Conservation (phyloP, 2,113 vertebrate species). For the Phycodurus eques region DNA sequence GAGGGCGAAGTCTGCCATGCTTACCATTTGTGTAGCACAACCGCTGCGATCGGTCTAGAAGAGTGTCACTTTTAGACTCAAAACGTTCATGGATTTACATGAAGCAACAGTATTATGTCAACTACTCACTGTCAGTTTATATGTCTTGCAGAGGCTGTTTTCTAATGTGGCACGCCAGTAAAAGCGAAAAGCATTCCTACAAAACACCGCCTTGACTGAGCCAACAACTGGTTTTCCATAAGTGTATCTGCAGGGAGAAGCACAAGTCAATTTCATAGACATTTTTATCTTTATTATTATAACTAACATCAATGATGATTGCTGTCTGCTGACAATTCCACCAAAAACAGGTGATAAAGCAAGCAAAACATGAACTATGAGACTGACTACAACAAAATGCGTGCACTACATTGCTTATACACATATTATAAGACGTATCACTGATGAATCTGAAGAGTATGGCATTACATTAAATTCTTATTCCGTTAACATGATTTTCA, state of each 20-base stretch:
- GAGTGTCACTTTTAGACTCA: not conserved
- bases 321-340: not conserved
- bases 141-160: constrained; percentile 48
- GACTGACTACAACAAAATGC: no score
- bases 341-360: no score
- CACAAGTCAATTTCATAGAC: not conserved
- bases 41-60: constrained; percentile 67
- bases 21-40: constrained; percentile 53
- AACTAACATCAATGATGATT: not conserved
- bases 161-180: not conserved
- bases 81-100: not conserved
- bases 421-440: no score
- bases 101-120: not conserved
- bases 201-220: constrained; percentile 49
- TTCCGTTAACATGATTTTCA: no score
- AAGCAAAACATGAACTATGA: no score
- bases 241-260: constrained; percentile 62
- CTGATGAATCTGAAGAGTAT: no score
- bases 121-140: constrained; percentile 49
- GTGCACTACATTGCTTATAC: no score
- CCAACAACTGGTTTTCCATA: constrained; percentile 74
- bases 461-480: no score
- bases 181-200: constrained; percentile 1
- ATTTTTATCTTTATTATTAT: not conserved
- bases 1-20: constrained; percentile 22